phyloP scores from a whole-genome alignment of 2,888 invertebrate species.

The Nemapogon koenigi region DNA sequence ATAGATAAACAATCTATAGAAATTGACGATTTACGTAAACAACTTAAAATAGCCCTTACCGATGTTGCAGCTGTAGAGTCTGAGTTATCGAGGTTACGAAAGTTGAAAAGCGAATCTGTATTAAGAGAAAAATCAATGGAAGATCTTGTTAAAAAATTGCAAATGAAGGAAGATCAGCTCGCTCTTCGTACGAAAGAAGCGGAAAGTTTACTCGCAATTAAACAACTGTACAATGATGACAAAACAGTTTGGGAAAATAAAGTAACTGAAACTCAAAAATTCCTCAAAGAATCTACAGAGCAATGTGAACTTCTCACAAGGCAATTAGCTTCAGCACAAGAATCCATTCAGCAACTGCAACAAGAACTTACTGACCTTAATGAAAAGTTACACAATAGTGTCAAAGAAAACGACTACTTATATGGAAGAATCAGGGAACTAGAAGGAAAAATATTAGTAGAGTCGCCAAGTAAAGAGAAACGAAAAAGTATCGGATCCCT shows the following conservation, averaged over 20 bases:
- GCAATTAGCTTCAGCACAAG: conserved; percentile 70
- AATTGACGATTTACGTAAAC: conserved; percentile 74
- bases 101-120: conserved; percentile 73
- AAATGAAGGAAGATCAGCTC: conserved; percentile 79
- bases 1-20: conserved; percentile 72
- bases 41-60: conserved; percentile 67
- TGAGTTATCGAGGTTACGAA: conserved; percentile 74
- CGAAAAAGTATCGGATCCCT: conserved; percentile 78
- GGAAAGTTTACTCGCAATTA: conserved; percentile 68
- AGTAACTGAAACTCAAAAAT: conserved; percentile 71
- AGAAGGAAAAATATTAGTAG: conserved; percentile 63
- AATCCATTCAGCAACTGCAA: conserved; percentile 70
- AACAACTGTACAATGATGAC: conserved; percentile 67
- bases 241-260: conserved; percentile 73
- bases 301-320: conserved; percentile 69
- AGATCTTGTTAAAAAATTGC: conserved; percentile 75
- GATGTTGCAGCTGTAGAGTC: conserved; percentile 73
- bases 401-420: conserved; percentile 79
- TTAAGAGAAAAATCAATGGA: conserved; percentile 78
- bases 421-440: conserved; percentile 76
- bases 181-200: conserved; percentile 74
- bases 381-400: conserved; percentile 71
- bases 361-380: conserved; percentile 71
- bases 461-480: conserved; percentile 63
- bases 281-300: conserved; percentile 71